These are phyloP conservation scores for Folsomia candida DNA, from an alignment of 2,888 invertebrate genomes.

Conservation along the genomic window DNA sequence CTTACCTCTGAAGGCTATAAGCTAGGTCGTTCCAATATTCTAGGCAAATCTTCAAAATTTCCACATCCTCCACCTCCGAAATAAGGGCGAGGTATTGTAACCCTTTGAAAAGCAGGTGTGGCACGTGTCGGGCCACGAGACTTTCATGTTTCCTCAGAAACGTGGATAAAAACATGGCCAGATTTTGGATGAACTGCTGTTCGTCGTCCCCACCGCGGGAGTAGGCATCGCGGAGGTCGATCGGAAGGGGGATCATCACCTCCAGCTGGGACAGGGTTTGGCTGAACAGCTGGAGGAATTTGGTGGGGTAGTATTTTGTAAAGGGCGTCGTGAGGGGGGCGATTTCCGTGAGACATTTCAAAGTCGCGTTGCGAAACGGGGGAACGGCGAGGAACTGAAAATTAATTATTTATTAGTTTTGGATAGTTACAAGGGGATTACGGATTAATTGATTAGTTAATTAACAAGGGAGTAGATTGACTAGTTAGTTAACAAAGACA, in stretches of 20 bases:
- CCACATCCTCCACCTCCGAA: conserved; percentile 98
- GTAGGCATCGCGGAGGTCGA: conserved; percentile 92
- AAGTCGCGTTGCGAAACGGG: conserved; percentile 93
- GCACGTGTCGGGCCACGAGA: conserved; percentile 77
- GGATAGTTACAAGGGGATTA: no score
- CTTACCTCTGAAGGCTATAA: conserved; percentile 60
- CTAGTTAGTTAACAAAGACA: no score
- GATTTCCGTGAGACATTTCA: conserved; percentile 98
- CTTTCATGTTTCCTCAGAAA: conserved; percentile 92
- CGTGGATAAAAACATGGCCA: conserved; percentile 94
- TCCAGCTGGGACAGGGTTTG: conserved; percentile 91
- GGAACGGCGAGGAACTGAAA: conserved; percentile 89
- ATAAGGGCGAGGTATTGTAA: conserved; percentile 83
- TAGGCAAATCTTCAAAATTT: conserved; percentile 99
- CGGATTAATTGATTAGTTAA: no score
- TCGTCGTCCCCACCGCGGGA: conserved; percentile 91
- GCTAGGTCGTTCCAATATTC: no score
- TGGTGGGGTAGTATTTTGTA: conserved; percentile 89
- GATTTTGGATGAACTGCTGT: conserved; percentile 97
- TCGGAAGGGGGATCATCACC: conserved; percentile 83
- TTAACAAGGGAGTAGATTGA: no score
- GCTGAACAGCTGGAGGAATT: conserved; percentile 83
- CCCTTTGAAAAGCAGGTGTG: conserved; percentile 74
- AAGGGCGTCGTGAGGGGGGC: conserved; percentile 79
- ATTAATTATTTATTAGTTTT: not conserved